Evolutionary conservation across 2,888 invertebrate genomes (phyloP), one percentile per base, ranked within the genome.

Genomic region (Neoaliturus tenellus): DNA sequence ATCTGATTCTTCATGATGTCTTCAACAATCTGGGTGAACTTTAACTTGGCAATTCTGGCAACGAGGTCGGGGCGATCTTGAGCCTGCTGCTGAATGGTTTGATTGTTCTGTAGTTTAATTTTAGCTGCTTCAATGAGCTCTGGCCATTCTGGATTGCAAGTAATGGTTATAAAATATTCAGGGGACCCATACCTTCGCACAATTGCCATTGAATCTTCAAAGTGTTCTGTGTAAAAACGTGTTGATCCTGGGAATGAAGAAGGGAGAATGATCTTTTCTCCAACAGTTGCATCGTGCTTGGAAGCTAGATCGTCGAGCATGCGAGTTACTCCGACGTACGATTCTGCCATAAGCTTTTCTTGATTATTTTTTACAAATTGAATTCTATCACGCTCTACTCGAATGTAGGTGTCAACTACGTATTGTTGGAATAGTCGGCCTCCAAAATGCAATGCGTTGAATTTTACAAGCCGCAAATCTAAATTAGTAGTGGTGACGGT

Each of bases 121-220:
- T 17, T 17, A 17, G 8, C 17, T 12, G 51, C 51, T 51, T 51
- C 51, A 17, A 17, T 17, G 4, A 51, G 4, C n/a, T 51, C 51
- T 51, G 51, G 51, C 51, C 51, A 17, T n/a, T 10, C 12, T 14
- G 71, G 71, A 31, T 31, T 71, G n/a, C 31, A 25, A 23, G 71
- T 71, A 12, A 71, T 25, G 5, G 71, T 71, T 20, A 31, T n/a
- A 25, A 71, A 71, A n/a, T 6, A 71, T 17, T 71, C 71, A 12
- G 31, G 14, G 20, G 71, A 71, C 31, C 71, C 71, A 31, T 6
- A 71, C 14, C 71, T n/a, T n/a, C 71, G 28, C 12, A 71, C 71
- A 10, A 71, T 31, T 17, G 71, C 71, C 71, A 71, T 71, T 12
- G 71, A 31, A 33, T 71, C 71, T 71, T 71, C 71, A 20, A 71